These are phyloP conservation scores for Gasteruption jaculator DNA, from an alignment of 2,888 invertebrate genomes.

Conservation along the genomic window DNA sequence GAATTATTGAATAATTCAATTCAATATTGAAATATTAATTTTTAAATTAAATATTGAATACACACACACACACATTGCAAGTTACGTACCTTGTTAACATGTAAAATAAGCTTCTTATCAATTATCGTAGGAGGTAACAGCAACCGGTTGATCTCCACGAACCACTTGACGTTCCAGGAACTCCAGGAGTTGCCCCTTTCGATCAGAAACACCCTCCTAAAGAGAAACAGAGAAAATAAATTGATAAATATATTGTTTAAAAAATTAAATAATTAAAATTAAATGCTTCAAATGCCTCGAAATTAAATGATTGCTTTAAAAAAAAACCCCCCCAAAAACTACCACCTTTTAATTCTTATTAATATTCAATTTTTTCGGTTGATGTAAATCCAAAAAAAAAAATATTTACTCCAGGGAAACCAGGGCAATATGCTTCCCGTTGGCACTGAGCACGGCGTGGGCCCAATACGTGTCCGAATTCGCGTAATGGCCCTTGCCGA, in stretches of 20 bases:
- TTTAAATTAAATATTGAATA: slow-evolving; percentile 7
- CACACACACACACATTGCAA: background rate
- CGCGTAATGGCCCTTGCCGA: slow-evolving; percentile 64
- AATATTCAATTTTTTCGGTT: too few species aligned
- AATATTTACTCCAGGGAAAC: slow-evolving; percentile 64
- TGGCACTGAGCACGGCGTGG: slow-evolving; percentile 60
- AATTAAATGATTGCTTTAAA: slow-evolving; percentile 7
- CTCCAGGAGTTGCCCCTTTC: slow-evolving; percentile 66
- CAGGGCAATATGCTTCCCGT: slow-evolving; percentile 63
- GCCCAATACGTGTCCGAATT: slow-evolving; percentile 69
- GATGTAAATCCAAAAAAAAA: slow-evolving; percentile 1
- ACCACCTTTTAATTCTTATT: too few species aligned
- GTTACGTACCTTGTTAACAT: slow-evolving; percentile 66
- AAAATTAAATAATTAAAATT: slow-evolving; percentile 12
- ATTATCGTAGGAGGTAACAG: slow-evolving; percentile 62
- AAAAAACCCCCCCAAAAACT: too few species aligned
- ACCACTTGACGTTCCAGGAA: slow-evolving; percentile 75
- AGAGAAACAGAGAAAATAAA: slow-evolving; percentile 20
- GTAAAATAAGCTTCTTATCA: slow-evolving; percentile 63
- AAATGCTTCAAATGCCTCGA: background rate
- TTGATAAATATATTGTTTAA: background rate
- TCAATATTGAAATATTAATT: too few species aligned
- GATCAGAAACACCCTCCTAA: slow-evolving; percentile 69
- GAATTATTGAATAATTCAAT: too few species aligned
- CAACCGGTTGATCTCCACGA: slow-evolving; percentile 67